Evolutionary conservation across 1,140 invertebrate genomes (phyloP), one percentile per base, ranked within the genome.

Genomic region (Belonocnema kinseyi): DNA sequence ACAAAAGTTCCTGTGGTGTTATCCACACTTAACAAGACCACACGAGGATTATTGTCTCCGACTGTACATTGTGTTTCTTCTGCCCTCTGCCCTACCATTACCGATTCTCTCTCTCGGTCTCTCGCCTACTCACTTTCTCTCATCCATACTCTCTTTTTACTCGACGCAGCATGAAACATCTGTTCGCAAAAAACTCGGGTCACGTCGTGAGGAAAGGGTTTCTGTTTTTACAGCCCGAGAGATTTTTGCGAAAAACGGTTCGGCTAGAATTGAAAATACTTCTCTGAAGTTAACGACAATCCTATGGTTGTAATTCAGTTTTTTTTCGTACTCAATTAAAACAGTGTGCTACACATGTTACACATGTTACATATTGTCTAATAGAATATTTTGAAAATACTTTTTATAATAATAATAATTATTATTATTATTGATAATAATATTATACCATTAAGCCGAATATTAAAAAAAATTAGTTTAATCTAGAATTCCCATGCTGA

Each of bases 181-280:
- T 80, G 82, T 78, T 81, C 71, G 82, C 78, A 73, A 78, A 82
- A 80, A 84, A 81, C 80, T 84, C 80, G 80, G 79, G 74, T 80
- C 82, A 75, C 80, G 80, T 82, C 80, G 77, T 77, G 79, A 72
- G 78, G 79, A 82, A 82, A 84, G 81, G 79, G 80, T 82, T 82
- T 83, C 61, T n/a, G 61, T 66, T 66, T 66, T 66, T 66, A 66
- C 16, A 66, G 5, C 33, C 14, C 21, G 10, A 8, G 61, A 66
- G 61, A 66, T 66, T 66, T 66, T 66, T 66, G 21, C 16, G 61
- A 66, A 40, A 40, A 66, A 40, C 26, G 26, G 8, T 33, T 40
- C 61, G 12, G 12, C 33, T 40, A 16, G n/a, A 66, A 66, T 66
- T 66, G 40, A 66, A 46, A 66, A 66, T 66, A 66, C 61, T 66